phyloP scores from a whole-genome alignment of 2,113 vertebrate species.

The Tychaedon coryphoeus region DNA sequence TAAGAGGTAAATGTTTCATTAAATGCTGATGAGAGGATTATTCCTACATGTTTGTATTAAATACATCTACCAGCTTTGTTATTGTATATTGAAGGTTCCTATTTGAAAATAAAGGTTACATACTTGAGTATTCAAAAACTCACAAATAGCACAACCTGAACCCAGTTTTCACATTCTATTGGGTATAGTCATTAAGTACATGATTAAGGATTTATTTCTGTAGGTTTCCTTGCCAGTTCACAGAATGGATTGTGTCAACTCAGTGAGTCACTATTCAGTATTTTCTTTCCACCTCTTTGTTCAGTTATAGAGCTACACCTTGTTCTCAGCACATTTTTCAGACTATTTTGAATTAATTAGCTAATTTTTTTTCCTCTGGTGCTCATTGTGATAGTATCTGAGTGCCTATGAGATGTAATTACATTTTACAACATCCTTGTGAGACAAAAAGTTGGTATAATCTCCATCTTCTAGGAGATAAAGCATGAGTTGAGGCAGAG shows the following conservation, averaged over 20 bases:
- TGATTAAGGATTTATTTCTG: neutral
- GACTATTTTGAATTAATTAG: constrained; percentile 15
- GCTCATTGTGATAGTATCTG: neutral
- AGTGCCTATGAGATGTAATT: neutral
- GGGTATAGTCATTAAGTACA: neutral
- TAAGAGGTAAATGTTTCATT: neutral
- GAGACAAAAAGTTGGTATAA: neutral
- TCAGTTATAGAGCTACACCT: neutral
- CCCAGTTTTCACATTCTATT: neutral
- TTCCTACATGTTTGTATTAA: neutral
- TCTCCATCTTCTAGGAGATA: neutral
- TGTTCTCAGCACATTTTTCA: neutral
- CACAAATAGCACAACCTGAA: neutral
- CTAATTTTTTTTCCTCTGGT: neutral
- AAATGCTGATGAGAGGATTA: neutral
- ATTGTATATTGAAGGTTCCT: neutral
- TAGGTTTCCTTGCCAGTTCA: neutral
- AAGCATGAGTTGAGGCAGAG: neutral
- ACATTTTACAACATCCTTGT: neutral
- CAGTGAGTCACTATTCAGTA: neutral
- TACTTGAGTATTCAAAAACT: neutral
- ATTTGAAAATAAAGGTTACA: neutral
- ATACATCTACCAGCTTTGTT: neutral
- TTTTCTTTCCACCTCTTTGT: neutral
- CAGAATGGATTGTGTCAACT: neutral